Percentiles rank a stretch among this genome's conserved stretches.
Conservation (phyloP, 2,888 invertebrate species). For the Scaptomyza cyrtandrae region DNA sequence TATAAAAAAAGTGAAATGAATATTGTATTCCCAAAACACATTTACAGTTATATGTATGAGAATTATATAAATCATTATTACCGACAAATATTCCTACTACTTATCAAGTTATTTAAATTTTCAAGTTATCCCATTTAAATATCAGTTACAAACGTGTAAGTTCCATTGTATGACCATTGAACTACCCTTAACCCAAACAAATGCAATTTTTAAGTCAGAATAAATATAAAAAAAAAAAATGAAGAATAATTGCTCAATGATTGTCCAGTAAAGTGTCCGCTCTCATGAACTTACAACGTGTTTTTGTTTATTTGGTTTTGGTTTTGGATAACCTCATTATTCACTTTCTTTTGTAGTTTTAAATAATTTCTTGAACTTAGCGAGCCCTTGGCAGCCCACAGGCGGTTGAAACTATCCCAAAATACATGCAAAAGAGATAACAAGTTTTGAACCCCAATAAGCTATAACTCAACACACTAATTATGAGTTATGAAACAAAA, state of each 20-base stretch:
- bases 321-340: constrained; percentile 50
- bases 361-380: constrained; percentile 47
- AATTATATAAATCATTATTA: no score
- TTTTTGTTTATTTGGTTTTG: constrained; percentile 14
- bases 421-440: constrained; percentile 43
- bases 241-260: constrained; percentile 44
- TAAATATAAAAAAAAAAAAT: neutral
- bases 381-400: constrained; percentile 29
- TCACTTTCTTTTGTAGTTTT: constrained; percentile 49
- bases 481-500: constrained; percentile 70
- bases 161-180: constrained; percentile 10
- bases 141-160: constrained; percentile 7
- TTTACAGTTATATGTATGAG: no score
- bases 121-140: neutral
- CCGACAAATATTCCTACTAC: no score
- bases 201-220: constrained; percentile 34
- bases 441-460: constrained; percentile 64
- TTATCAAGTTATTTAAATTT: neutral
- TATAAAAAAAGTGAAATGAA: no score
- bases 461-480: constrained; percentile 72
- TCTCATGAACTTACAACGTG: constrained; percentile 44
- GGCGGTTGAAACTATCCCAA: constrained; percentile 29
- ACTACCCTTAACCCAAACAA: constrained; percentile 30
- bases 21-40: no score
- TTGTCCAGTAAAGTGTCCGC: constrained; percentile 48